Conservation (phyloP, 2,888 invertebrate genomes). For the Agrotis puta region DNA sequence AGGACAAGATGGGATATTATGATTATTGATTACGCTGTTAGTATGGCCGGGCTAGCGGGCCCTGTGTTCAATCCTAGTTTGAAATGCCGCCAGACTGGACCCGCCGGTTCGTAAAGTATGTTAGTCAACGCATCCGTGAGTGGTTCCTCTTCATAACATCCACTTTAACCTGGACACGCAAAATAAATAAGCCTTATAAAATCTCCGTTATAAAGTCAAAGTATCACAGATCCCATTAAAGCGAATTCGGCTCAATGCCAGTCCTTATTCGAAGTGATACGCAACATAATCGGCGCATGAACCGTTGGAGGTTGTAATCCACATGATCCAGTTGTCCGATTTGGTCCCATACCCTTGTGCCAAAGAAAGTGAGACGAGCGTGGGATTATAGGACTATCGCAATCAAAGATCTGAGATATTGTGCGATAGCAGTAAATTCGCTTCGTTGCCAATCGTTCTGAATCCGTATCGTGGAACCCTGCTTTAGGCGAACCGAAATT, state of each 20-base stretch:
- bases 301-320: constrained; percentile 75
- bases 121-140: constrained; percentile 76
- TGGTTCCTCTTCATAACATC: constrained; percentile 68
- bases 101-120: constrained; percentile 74
- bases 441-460: constrained; percentile 63
- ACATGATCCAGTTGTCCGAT: constrained; percentile 78
- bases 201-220: constrained; percentile 65
- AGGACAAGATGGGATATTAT: constrained; percentile 58
- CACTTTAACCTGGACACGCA: constrained; percentile 25
- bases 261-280: constrained; percentile 65
- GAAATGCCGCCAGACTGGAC: constrained; percentile 80
- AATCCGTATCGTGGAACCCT: constrained; percentile 49
- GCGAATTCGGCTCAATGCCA: constrained; percentile 58
- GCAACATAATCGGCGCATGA: constrained; percentile 70
- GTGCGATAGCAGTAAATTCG: constrained; percentile 66
- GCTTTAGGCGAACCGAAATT: constrained; percentile 63
- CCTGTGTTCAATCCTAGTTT: constrained; percentile 72
- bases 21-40: constrained; percentile 64
- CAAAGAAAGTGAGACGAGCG: constrained; percentile 82
- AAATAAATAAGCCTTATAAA: constrained; percentile 50
- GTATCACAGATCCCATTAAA: constrained; percentile 59
- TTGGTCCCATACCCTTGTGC: constrained; percentile 73
- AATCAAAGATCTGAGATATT: constrained; percentile 72
- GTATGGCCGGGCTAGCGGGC: constrained; percentile 64
- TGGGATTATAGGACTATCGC: constrained; percentile 80